These are phyloP conservation scores for Emys orbicularis DNA, from an alignment of 2,797 vertebrate species.

Conservation along the genomic window DNA sequence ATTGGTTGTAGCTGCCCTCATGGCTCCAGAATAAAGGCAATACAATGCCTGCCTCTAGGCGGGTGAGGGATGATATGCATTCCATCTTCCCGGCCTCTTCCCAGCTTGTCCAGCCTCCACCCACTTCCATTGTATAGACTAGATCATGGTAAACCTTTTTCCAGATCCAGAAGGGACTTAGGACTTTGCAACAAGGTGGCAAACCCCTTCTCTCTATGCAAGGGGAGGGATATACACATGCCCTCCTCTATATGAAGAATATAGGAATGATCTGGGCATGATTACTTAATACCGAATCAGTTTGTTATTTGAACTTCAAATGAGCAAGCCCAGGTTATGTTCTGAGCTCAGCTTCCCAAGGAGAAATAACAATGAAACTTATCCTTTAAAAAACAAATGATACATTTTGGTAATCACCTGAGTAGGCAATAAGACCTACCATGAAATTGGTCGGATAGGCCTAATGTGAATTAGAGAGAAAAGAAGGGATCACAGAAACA, in stretches of 20 bases:
- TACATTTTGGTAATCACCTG: not conserved
- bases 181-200: not conserved
- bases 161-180: not conserved
- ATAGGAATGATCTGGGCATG: accelerated
- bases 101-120: not conserved
- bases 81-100: not conserved
- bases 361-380: not conserved
- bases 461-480: not conserved
- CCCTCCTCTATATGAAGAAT: not conserved
- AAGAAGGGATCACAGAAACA: accelerated
- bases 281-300: not conserved
- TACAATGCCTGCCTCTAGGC: not conserved
- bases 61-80: not conserved
- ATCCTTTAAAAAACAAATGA: not conserved
- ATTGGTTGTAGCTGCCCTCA: not conserved
- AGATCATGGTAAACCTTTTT: not conserved
- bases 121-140: not conserved
- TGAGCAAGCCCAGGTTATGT: not conserved
- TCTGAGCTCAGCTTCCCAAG: not conserved
- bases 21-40: not conserved
- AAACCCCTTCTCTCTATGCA: not conserved
- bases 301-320: conserved; percentile 12
- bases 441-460: not conserved
- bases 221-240: not conserved
- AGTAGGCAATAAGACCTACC: not conserved